A percentile compares a stretch with the other conserved stretches of the same genome.
Evolutionary conservation across 1,140 invertebrate species (phyloP).

Genomic region (Neodiprion fabricii): DNA sequence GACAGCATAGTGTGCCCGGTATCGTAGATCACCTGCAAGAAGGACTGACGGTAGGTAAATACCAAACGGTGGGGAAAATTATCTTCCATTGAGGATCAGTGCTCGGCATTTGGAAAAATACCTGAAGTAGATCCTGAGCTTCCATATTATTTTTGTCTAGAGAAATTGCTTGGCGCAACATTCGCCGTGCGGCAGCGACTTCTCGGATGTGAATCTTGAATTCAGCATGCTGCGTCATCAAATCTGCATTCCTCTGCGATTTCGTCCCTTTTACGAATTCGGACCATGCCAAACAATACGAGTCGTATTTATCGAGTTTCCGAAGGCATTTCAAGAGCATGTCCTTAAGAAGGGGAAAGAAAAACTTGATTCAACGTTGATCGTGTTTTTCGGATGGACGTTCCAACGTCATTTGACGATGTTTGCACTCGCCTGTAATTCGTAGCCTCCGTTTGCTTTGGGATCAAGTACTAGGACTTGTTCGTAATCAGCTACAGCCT

Average conservation of each 20-base stretch:
- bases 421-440: constrained; percentile 26
- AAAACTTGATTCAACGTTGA: not conserved
- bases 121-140: constrained; percentile 29
- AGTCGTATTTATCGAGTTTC: constrained; percentile 28
- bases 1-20: constrained; percentile 23
- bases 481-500: constrained; percentile 30
- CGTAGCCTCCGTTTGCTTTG: not conserved
- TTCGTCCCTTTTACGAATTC: constrained; percentile 20
- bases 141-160: constrained; percentile 21
- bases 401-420: not conserved
- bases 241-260: constrained; percentile 12
- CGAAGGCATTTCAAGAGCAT: constrained; percentile 23
- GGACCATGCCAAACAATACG: constrained; percentile 27
- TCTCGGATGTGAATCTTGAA: constrained; percentile 31
- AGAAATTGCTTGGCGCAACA: constrained; percentile 27
- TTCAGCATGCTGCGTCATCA: constrained; percentile 26
- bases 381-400: not conserved
- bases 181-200: constrained; percentile 28
- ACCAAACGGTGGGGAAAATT: too few relatives aligned
- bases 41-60: not conserved
- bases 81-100: too few relatives aligned
- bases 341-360: constrained; percentile 17
- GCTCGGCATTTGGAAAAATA: not conserved
- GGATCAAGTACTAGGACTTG: constrained; percentile 19
- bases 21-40: constrained; percentile 23